A percentile compares a stretch with the other conserved stretches of the same genome.
Evolutionary conservation across 2,113 vertebrate genomes (phyloP).

Genomic region (Spilogale gracilis): DNA sequence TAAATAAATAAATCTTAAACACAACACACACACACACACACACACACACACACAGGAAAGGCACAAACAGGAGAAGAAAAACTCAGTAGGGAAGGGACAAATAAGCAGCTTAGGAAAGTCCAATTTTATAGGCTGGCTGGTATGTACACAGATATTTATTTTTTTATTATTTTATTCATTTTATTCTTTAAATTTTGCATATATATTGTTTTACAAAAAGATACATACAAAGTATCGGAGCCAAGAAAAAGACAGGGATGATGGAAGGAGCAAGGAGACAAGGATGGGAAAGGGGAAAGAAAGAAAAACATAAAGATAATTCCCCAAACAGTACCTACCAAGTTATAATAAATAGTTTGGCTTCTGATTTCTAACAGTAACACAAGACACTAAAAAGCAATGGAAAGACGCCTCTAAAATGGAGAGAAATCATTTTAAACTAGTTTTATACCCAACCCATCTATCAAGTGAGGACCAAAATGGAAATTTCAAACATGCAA

Average conservation of each 20-base stretch:
- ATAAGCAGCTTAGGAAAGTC: slow-evolving; percentile 12
- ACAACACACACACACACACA: background rate
- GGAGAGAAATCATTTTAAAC: background rate
- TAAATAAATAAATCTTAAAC: too few species aligned
- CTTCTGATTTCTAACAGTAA: background rate
- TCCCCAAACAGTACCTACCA: background rate
- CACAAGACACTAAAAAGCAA: background rate
- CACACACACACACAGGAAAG: background rate
- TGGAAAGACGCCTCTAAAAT: background rate
- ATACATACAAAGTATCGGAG: background rate
- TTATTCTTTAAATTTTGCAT: background rate
- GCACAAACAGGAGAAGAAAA: background rate
- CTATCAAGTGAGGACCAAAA: slow-evolving; percentile 1
- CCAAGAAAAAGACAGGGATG: background rate
- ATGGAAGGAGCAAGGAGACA: background rate
- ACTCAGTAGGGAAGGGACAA: background rate
- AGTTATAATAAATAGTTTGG: background rate
- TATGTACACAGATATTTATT: background rate
- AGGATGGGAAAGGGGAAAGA: background rate
- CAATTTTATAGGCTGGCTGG: background rate
- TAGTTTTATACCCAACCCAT: slow-evolving; percentile 34
- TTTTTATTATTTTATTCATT: background rate
- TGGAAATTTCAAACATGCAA: background rate
- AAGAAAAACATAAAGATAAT: background rate
- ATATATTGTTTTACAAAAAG: background rate